Evolutionary conservation across 2,888 invertebrate genomes (phyloP), one percentile per base, ranked within the genome.

Genomic region (Parnassius apollo): DNA sequence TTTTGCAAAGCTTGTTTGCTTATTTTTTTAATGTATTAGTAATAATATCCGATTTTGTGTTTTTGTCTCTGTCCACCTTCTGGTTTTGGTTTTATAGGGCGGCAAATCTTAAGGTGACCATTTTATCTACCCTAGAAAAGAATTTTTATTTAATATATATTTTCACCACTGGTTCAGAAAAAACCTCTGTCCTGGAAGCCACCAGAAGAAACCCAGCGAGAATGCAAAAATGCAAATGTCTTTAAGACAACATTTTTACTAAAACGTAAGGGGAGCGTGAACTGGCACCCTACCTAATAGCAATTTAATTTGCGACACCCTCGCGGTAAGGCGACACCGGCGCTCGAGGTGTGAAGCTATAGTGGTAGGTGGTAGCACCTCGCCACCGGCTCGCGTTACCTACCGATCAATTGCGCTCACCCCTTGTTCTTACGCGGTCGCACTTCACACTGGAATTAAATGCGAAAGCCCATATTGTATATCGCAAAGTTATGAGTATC

Each of bases 381-480:
- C 52, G 59, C 62, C 52, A 35, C 4, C 54, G 60, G 59, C 68
- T 69, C 65, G 60, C 42, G 65, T 69, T 69, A 66, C 68, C 68
- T 69, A 66, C 68, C 68, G 68, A 66, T 66, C 68, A 65, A 68
- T 68, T 65, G 68, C 56, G n/a, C 52, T 42, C 51, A 49, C 58
- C 49, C 62, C 64, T 57, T 56, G 10, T 48, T n/a, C 42, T 9
- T 55, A 45, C 18, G 42, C n/a, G 48, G 18, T 13, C 60, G 42
- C 48, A 48, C 54, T 12, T 10, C 50, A 9, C 49, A 18, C 13
- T 45, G 52, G 18, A 7, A 49, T 12, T 44, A 44, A 44, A 44
- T 11, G 44, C 3, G 44, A 44, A 44, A 44, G 44, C 2, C 44
- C 44, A 11, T 44, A 9, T 44, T 44, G 44, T 44, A 44, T 44